phyloP scores from a whole-genome alignment of 2,113 vertebrate species.

The Montifringilla adamsi region DNA sequence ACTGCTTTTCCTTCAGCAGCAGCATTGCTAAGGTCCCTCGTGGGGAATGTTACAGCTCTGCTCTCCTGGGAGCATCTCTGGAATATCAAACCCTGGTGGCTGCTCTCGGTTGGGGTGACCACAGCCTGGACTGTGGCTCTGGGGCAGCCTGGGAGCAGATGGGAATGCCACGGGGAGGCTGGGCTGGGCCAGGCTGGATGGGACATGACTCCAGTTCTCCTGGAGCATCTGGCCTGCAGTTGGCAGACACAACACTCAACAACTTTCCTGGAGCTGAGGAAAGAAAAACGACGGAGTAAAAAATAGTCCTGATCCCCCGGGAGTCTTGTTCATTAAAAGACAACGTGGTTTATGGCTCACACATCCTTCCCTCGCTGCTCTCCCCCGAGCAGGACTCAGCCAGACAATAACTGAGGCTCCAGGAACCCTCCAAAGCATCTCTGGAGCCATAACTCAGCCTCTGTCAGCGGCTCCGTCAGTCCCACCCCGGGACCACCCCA shows the following conservation, averaged over 20 bases:
- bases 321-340: constrained; percentile 29
- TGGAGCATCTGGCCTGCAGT: constrained; percentile 23
- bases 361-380: neutral
- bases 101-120: neutral
- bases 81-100: neutral
- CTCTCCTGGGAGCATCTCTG: neutral
- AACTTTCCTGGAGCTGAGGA: constrained; percentile 14
- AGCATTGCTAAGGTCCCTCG: neutral
- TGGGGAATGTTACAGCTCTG: neutral
- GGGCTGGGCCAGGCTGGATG: neutral
- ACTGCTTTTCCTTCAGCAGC: neutral
- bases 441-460: constrained; percentile 26
- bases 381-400: neutral
- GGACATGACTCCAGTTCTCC: neutral
- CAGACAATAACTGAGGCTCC: constrained; percentile 10
- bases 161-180: neutral
- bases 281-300: constrained; percentile 13
- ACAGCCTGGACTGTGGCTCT: neutral
- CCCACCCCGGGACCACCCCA: constrained; percentile 42
- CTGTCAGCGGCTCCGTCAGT: constrained; percentile 29
- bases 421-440: neutral
- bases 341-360: constrained; percentile 46
- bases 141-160: neutral
- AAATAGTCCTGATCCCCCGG: constrained; percentile 20
- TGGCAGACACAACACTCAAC: constrained; percentile 30